Evolutionary conservation across 2,888 invertebrate genomes (phyloP).

Genomic region (Pristionchus exspectatus): DNA sequence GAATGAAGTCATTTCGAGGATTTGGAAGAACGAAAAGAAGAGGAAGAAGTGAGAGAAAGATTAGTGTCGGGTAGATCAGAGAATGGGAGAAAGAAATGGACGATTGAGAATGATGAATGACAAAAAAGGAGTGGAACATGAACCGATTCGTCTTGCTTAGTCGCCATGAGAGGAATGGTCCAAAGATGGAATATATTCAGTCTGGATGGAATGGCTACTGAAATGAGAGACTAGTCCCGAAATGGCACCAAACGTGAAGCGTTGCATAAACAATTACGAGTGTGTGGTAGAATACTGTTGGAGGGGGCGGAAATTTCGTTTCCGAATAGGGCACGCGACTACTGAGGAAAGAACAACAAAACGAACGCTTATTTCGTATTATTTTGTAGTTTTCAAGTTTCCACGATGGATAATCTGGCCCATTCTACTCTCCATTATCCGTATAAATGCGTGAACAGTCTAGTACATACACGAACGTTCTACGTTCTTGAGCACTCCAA

Average conservation of each 20-base stretch:
- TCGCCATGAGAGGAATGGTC: not conserved
- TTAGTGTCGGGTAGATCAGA: constrained; percentile 25
- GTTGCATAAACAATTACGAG: constrained; percentile 21
- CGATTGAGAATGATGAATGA: constrained; percentile 9
- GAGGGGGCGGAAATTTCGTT: constrained; percentile 13
- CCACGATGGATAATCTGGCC: not conserved
- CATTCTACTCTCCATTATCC: not conserved
- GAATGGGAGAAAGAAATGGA: not conserved
- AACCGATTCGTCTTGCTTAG: constrained; percentile 35
- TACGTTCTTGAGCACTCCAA: too few species aligned
- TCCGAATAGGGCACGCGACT: not conserved
- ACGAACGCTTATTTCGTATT: not conserved
- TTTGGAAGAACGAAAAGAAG: not conserved
- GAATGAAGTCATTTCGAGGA: constrained; percentile 21
- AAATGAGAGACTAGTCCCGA: not conserved
- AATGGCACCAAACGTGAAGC: constrained; percentile 4
- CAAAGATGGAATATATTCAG: not conserved
- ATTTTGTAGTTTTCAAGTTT: not conserved
- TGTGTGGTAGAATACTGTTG: not conserved
- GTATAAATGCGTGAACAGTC: too few species aligned
- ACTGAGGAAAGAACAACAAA: not conserved
- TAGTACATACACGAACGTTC: too few species aligned
- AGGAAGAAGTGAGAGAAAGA: not conserved
- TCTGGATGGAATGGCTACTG: not conserved
- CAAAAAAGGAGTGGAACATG: constrained; percentile 1